These are phyloP conservation scores for Notarius lentiginosus DNA, from an alignment of 2,113 vertebrate genomes.

Conservation along the genomic window DNA sequence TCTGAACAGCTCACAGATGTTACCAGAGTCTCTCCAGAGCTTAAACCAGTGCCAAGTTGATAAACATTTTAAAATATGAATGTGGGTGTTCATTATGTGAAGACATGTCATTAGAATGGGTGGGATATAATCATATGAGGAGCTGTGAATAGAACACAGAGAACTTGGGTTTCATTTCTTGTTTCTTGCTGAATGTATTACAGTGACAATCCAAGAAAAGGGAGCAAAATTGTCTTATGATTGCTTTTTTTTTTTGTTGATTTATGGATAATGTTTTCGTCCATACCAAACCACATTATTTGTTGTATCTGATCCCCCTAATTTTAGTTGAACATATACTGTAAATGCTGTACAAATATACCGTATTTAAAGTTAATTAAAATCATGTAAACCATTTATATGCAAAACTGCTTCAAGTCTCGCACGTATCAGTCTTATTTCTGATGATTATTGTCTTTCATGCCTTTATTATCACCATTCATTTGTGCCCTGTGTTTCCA, in stretches of 20 bases:
- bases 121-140: background rate
- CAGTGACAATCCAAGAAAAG: too few relatives aligned
- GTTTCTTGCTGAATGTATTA: background rate
- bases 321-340: background rate
- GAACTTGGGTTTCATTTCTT: background rate
- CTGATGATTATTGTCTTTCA: background rate
- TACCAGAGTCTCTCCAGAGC: slow-evolving; percentile 22
- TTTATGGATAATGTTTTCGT: background rate
- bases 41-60: slow-evolving; percentile 6
- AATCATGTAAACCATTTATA: background rate
- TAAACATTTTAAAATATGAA: slow-evolving; percentile 34
- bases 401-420: background rate
- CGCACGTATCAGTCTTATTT: background rate
- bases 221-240: background rate
- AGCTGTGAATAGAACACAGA: background rate
- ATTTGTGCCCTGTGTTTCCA: background rate
- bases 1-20: slow-evolving; percentile 38
- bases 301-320: background rate
- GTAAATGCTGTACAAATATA: background rate
- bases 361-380: background rate
- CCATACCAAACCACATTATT: background rate
- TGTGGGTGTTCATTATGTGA: slow-evolving; percentile 20
- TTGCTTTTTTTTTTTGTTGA: background rate
- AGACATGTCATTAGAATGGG: slow-evolving; percentile 17
- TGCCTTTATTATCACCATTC: background rate